These are phyloP conservation scores for Dreissena polymorpha DNA, from an alignment of 1,140 invertebrate species.

Conservation along the genomic window DNA sequence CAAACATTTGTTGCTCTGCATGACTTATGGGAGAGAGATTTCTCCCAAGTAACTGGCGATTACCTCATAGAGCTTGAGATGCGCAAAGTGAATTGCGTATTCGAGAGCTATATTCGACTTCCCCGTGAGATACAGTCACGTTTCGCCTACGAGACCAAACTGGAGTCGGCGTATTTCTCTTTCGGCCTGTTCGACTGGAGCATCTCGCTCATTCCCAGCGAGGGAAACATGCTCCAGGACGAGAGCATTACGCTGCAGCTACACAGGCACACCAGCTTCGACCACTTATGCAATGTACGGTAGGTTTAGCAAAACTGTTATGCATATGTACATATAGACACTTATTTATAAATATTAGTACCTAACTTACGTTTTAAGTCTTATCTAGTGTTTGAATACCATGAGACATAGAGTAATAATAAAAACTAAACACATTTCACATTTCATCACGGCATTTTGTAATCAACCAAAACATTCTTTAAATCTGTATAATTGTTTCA, in stretches of 20 bases:
- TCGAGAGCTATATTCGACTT: slow-evolving; percentile 83
- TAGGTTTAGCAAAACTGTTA: not conserved
- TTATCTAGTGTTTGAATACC: no score
- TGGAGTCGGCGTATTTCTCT: slow-evolving; percentile 87
- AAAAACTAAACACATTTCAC: no score
- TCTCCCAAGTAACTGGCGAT: slow-evolving; percentile 91
- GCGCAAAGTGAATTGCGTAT: slow-evolving; percentile 88
- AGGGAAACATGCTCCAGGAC: slow-evolving; percentile 77
- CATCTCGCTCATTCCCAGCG: slow-evolving; percentile 85
- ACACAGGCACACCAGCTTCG: slow-evolving; percentile 90
- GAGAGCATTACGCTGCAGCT: slow-evolving; percentile 82
- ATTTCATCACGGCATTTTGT: no score
- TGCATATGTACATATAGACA: no score
- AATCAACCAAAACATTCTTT: no score
- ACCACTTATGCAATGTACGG: slow-evolving; percentile 88
- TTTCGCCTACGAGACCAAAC: slow-evolving; percentile 77
- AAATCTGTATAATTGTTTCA: no score
- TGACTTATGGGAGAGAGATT: slow-evolving; percentile 88
- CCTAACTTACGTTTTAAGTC: no score
- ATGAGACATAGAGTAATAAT: no score
- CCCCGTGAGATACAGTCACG: slow-evolving; percentile 61
- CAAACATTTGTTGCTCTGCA: slow-evolving; percentile 89
- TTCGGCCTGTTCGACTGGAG: slow-evolving; percentile 94
- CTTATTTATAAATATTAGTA: no score
- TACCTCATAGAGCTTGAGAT: slow-evolving; percentile 91